Percentiles rank a stretch among this genome's conserved stretches.
Evolutionary conservation across 1,140 invertebrate genomes (phyloP).

Genomic region (Coenobita brevimanus): DNA sequence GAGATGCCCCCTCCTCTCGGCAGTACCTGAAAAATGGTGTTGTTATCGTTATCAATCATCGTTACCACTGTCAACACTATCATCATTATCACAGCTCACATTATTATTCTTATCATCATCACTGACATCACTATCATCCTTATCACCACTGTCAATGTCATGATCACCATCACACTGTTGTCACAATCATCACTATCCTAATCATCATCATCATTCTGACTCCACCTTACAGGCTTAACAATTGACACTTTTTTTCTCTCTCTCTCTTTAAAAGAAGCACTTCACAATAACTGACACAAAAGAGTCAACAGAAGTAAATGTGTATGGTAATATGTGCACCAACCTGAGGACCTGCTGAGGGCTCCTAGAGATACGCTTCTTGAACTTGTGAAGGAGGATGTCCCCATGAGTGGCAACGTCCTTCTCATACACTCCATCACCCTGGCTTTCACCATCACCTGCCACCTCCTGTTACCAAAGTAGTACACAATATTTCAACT

Average conservation of each 20-base stretch:
- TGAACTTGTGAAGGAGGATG: conserved; percentile 85
- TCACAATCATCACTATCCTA: no score
- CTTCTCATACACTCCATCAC: conserved; percentile 80
- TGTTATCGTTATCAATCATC: no score
- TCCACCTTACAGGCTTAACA: no score
- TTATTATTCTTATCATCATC: no score
- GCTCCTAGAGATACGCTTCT: conserved; percentile 82
- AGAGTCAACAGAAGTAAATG: background rate
- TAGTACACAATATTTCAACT: no score
- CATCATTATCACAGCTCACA: no score
- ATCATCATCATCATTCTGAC: no score
- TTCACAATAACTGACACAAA: background rate
- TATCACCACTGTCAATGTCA: no score
- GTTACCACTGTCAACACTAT: no score
- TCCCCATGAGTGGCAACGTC: conserved; percentile 85
- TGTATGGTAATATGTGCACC: background rate
- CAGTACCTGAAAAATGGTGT: conserved; percentile 76
- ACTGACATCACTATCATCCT: background rate
- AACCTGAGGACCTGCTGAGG: conserved; percentile 88
- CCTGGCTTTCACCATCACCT: conserved; percentile 68
- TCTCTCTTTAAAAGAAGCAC: background rate
- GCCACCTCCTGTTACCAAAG: conserved; percentile 71
- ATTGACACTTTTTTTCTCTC: no score
- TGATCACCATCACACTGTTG: no score
- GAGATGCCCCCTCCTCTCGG: conserved; percentile 76